phyloP scores from a whole-genome alignment of 2,113 vertebrate species.

The Lasiurus cinereus region DNA sequence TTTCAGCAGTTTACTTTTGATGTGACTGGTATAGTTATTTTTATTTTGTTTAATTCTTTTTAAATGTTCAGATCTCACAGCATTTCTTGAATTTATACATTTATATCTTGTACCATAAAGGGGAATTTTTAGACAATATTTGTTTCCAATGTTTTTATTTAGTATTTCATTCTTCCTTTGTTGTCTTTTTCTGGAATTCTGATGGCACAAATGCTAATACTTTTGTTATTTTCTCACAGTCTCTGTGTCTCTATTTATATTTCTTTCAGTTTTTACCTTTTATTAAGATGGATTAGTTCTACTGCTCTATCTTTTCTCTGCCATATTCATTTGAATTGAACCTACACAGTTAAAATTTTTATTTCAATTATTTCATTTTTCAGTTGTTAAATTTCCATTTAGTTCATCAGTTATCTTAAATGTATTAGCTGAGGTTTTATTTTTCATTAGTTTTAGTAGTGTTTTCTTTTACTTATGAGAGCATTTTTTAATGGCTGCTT shows the following conservation, averaged over 20 bases:
- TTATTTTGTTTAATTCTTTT: not conserved
- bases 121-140: not conserved
- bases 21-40: not conserved
- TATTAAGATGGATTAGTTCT: not conserved
- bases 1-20: not conserved
- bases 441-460: not conserved
- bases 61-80: not conserved
- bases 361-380: not conserved
- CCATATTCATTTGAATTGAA: not conserved
- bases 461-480: not conserved
- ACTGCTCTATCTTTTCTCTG: not conserved
- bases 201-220: not conserved
- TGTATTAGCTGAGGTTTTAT: not conserved
- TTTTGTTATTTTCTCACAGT: not conserved
- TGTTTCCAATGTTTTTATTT: not conserved
- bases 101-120: not conserved
- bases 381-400: not conserved
- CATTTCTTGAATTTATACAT: not conserved
- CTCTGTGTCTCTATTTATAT: not conserved
- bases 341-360: not conserved
- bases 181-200: not conserved
- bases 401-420: not conserved
- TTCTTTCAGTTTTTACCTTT: not conserved
- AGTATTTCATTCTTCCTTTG: not conserved
- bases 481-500: not conserved